Evolutionary conservation across 2,797 vertebrate genomes (phyloP).

Genomic region (Heliangelus exortis): DNA sequence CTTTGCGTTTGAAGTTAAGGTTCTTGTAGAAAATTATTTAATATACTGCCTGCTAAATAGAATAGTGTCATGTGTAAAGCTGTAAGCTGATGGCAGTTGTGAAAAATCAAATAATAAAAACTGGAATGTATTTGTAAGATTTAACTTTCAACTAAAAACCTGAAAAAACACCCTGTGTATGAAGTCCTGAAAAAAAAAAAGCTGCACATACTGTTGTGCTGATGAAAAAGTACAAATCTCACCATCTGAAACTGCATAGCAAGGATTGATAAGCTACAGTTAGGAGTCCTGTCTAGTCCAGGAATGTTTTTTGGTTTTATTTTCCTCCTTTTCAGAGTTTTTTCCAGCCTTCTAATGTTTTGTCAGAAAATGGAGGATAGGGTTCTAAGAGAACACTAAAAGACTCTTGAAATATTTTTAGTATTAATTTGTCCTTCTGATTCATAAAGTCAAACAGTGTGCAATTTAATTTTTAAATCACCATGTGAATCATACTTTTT

Average conservation of each 20-base stretch:
- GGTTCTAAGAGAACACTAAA: background rate
- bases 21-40: background rate
- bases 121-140: background rate
- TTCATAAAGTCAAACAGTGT: background rate
- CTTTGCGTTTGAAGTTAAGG: conserved; percentile 14
- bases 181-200: background rate
- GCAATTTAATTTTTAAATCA: background rate
- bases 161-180: background rate
- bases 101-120: background rate
- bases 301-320: background rate
- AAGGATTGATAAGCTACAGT: background rate
- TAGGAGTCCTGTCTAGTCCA: background rate
- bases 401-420: background rate
- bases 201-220: background rate
- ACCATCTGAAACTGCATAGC: background rate
- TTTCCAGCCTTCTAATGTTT: background rate
- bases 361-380: background rate
- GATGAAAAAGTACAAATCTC: background rate
- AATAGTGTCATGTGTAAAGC: background rate
- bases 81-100: background rate
- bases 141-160: background rate
- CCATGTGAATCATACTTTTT: background rate
- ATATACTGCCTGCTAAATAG: background rate
- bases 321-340: background rate
- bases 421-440: background rate